A percentile compares a stretch with the other conserved stretches of the same genome.
These are phyloP conservation scores for Natrix natrix DNA, from an alignment of 2,797 vertebrate species.

Conservation along the genomic window DNA sequence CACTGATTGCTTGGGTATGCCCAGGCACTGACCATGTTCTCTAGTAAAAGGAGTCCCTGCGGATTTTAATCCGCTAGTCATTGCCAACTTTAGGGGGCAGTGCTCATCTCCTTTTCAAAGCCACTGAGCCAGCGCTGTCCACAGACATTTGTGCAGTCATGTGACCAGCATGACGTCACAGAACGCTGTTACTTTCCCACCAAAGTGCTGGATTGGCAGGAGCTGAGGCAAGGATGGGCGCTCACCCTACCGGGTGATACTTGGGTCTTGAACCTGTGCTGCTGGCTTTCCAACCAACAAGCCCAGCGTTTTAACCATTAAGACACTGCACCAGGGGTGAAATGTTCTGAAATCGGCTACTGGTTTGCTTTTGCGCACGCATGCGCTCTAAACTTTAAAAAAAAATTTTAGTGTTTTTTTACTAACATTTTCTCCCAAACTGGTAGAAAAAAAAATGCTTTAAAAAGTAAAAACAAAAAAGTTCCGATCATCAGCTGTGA, in stretches of 20 bases:
- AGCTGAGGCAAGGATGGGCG: neutral
- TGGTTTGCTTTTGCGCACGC: no score
- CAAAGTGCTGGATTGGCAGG: neutral
- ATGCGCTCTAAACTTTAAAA: no score
- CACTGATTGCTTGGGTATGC: neutral
- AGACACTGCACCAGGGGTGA: neutral
- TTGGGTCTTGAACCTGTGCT: neutral
- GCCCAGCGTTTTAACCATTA: neutral
- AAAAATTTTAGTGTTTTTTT: no score
- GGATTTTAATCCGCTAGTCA: neutral
- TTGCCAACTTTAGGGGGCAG: neutral
- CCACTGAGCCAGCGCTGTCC: neutral
- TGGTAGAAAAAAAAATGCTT: no score
- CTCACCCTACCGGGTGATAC: neutral
- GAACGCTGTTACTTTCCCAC: neutral
- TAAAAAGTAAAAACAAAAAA: no score
- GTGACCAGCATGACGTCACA: neutral
- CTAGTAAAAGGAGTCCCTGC: neutral
- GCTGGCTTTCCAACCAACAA: neutral
- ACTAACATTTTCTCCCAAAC: no score
- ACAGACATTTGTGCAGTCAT: neutral
- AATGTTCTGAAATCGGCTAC: no score
- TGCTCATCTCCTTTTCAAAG: neutral
- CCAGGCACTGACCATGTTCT: neutral
- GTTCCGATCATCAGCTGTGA: no score